These are phyloP conservation scores for Ramphastos sulfuratus DNA, from an alignment of 2,113 vertebrate genomes.

Conservation along the genomic window DNA sequence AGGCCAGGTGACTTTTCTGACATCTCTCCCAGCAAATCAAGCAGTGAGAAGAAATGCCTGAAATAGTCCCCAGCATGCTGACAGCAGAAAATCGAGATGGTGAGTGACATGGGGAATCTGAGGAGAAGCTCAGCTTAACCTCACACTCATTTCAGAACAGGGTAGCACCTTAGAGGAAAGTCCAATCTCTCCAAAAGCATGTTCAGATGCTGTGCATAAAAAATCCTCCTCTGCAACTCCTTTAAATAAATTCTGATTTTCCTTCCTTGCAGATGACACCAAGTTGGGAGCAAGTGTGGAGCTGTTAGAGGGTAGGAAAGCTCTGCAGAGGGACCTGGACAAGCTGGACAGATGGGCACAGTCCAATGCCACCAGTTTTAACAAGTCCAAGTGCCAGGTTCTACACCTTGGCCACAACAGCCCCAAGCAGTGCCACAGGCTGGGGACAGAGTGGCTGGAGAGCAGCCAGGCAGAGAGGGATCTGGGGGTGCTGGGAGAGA, in stretches of 20 bases:
- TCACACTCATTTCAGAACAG: background rate
- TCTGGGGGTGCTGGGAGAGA: too few species aligned
- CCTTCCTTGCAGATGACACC: too few species aligned
- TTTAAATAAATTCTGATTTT: background rate
- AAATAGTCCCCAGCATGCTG: conserved; percentile 27
- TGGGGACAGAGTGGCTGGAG: too few species aligned
- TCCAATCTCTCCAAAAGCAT: background rate
- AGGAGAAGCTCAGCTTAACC: background rate
- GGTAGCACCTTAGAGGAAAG: background rate
- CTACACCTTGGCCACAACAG: too few species aligned
- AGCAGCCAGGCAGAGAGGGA: too few species aligned
- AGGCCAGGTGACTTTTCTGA: conserved; percentile 59
- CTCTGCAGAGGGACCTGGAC: too few species aligned
- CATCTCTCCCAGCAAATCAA: conserved; percentile 36
- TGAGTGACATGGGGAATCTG: conserved; percentile 3
- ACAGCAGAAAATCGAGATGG: conserved; percentile 20
- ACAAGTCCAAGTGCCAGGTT: too few species aligned
- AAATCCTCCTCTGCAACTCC: background rate
- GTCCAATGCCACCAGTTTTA: too few species aligned
- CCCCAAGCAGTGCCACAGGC: too few species aligned
- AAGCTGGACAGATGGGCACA: too few species aligned
- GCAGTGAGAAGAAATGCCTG: conserved; percentile 26
- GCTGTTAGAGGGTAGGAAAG: too few species aligned
- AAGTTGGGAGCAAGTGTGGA: too few species aligned
- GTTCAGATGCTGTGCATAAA: background rate